Conservation (phyloP, 2,888 invertebrate genomes). For the Matsumyia berberina region DNA sequence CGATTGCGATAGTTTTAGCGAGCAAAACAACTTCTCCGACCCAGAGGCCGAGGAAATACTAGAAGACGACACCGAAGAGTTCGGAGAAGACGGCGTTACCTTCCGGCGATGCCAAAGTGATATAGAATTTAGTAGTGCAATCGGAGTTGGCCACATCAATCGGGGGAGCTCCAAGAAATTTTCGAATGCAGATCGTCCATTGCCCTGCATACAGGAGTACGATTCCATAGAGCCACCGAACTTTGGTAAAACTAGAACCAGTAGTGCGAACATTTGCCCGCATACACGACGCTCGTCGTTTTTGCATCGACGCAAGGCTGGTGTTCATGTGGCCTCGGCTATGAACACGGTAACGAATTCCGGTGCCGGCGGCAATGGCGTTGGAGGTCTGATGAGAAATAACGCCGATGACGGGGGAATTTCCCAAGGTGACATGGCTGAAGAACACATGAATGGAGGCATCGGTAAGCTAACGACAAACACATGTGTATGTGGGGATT, state of each 20-base stretch:
- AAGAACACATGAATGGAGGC: constrained; percentile 72
- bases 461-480: constrained; percentile 49
- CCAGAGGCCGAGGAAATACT: constrained; percentile 74
- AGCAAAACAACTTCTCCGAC: constrained; percentile 78
- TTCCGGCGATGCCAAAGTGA: constrained; percentile 58
- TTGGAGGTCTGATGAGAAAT: constrained; percentile 73
- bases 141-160: constrained; percentile 58
- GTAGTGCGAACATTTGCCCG: constrained; percentile 47
- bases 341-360: constrained; percentile 77
- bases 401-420: constrained; percentile 75
- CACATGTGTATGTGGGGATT: too few relatives aligned
- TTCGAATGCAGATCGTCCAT: constrained; percentile 31
- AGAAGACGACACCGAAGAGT: constrained; percentile 79
- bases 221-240: constrained; percentile 53
- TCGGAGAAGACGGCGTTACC: constrained; percentile 61
- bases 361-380: constrained; percentile 66
- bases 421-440: constrained; percentile 78
- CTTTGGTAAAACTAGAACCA: constrained; percentile 14
- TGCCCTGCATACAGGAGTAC: constrained; percentile 65
- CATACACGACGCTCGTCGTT: constrained; percentile 36
- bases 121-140: constrained; percentile 62
- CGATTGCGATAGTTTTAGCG: constrained; percentile 80
- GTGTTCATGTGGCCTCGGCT: constrained; percentile 77
- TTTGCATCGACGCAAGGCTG: constrained; percentile 51
- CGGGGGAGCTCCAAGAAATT: constrained; percentile 54